Base-by-base conservation (phyloP, 2,888 invertebrate genomes). In the Xanthostigma xanthostigma region DNA sequence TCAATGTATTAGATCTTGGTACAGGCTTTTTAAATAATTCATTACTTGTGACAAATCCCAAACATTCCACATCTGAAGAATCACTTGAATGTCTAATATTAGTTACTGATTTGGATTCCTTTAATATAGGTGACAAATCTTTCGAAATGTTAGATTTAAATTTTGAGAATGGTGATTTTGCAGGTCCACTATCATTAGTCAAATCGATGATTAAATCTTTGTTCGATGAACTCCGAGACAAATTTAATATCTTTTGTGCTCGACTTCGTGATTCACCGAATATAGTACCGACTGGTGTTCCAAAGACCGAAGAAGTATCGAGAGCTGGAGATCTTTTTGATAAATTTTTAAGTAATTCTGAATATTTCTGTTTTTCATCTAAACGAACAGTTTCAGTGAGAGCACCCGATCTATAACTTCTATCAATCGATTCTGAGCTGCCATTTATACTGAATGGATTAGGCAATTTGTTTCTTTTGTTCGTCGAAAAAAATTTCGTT, bases 361-460 rank as follows among this genome's bases (percentile, higher is more conserved):
- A 70, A 55, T 76, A 78, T 57, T 68, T 69, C 56, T 64, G 67
- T 57, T 75, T 76, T 53, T 76, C 76, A 55, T 75, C 73, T 57
- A 77, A 64, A 60, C 75, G 69, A 53, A 73, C 73, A 48, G 74
- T 69, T 60, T 73, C 71, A 36, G 71, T 66, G 38, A 74, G 58
- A 45, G 69, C 67, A 6, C 27, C 27, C 3, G 58, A 47, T n/a
- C 48, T 51, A 54, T 56, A 39, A 13, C 14, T 8, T 8, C 8
- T n/a, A 34, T 17, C 17, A 9, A 33, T 27, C 12, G 14, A n/a
- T 17, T 17, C 42, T 11, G 17, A 14, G 10, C 9, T n/a, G 9
- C 12, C 27, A 11, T 42, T 27, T 11, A n/a, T 27, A 12, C 12
- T 27, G 9, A 4, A 27, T 8, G 12, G 9, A 33, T 17, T 17